Conservation (phyloP, 2,888 invertebrate species). For the Drosophila mimica region DNA sequence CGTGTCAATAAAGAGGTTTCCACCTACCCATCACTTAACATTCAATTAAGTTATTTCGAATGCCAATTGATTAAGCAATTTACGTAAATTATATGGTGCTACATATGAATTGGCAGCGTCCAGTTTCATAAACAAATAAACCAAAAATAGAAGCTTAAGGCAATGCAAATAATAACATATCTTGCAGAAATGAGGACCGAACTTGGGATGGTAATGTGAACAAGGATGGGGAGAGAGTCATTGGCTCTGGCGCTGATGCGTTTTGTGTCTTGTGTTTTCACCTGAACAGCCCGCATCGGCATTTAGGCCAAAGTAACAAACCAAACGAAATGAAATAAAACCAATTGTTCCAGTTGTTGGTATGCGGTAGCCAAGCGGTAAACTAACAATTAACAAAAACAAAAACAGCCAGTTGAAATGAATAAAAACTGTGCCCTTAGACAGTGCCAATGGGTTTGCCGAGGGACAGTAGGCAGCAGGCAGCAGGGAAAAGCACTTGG, state of each 20-base stretch:
- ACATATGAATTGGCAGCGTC: not conserved
- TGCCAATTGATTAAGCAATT: not conserved
- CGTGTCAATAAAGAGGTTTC: not conserved
- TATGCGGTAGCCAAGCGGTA: constrained; percentile 51
- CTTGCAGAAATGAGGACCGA: constrained; percentile 18
- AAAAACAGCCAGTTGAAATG: constrained; percentile 44
- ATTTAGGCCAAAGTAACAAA: constrained; percentile 68
- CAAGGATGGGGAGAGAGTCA: constrained; percentile 1
- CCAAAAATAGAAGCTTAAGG: constrained; percentile 21
- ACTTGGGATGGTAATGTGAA: constrained; percentile 25
- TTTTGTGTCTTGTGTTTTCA: constrained; percentile 65
- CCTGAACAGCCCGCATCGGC: constrained; percentile 83
- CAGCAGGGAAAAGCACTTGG: constrained; percentile 31
- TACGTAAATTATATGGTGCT: not conserved
- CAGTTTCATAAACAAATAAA: not conserved
- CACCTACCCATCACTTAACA: not conserved
- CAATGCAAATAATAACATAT: constrained; percentile 60
- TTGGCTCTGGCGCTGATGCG: constrained; percentile 20
- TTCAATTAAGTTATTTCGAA: not conserved
- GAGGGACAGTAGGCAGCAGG: not conserved
- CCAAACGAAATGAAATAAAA: constrained; percentile 58
- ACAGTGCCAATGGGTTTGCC: constrained; percentile 15
- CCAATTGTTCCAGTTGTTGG: constrained; percentile 49
- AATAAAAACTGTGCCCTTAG: constrained; percentile 41
- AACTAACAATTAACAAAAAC: constrained; percentile 56